Conservation (phyloP, 2,888 invertebrate genomes). For the Uropetala carovei region DNA sequence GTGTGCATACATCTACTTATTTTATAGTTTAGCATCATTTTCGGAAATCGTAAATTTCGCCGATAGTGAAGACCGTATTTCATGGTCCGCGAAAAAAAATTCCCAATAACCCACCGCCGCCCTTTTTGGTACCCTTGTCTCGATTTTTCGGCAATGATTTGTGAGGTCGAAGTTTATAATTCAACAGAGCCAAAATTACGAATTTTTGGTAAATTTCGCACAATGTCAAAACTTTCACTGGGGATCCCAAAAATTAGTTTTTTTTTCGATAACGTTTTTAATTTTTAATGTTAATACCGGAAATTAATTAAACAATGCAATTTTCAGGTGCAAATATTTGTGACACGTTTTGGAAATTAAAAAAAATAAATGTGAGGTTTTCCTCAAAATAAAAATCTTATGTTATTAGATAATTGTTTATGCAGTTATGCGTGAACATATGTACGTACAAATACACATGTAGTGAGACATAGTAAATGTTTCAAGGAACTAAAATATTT, state of each 20-base stretch:
- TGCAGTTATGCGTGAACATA: no score
- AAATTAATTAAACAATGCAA: no score
- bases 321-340: no score
- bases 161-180: constrained; percentile 25
- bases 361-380: no score
- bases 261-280: background rate
- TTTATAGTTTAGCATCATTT: background rate
- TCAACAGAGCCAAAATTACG: background rate
- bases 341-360: no score
- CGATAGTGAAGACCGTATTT: background rate
- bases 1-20: no score
- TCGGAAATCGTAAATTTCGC: background rate
- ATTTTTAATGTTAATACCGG: no score
- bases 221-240: constrained; percentile 11
- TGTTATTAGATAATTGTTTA: no score
- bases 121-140: background rate
- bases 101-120: background rate
- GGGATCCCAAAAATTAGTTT: background rate
- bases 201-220: constrained; percentile 1
- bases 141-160: background rate
- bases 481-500: no score
- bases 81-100: background rate
- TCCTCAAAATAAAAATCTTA: no score
- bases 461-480: no score
- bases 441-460: no score